phyloP scores from a whole-genome alignment of 2,113 vertebrate species.

The Amblyornis subalaris region DNA sequence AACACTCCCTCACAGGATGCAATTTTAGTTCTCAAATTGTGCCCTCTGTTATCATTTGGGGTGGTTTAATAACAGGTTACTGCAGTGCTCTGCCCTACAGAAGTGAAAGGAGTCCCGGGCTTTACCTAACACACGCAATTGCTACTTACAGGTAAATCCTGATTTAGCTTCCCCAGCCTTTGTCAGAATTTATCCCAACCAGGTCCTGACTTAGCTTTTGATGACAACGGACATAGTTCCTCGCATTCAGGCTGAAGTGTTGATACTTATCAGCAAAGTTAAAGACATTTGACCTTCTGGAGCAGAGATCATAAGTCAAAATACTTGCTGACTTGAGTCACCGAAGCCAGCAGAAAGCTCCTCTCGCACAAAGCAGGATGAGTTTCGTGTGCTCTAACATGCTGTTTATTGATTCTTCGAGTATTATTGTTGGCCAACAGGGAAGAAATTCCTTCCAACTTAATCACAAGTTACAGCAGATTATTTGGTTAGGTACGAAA shows the following conservation, averaged over 20 bases:
- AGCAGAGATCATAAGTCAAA: neutral
- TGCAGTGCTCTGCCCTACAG: neutral
- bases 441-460: slow-evolving; percentile 78
- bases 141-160: neutral
- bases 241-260: neutral
- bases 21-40: neutral
- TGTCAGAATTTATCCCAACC: neutral
- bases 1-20: neutral
- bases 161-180: neutral
- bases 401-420: slow-evolving; percentile 76
- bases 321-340: slow-evolving; percentile 19
- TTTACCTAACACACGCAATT: neutral
- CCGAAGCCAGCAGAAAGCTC: neutral
- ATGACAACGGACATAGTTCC: neutral
- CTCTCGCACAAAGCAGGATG: neutral
- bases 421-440: slow-evolving; percentile 74
- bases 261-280: neutral
- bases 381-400: slow-evolving; percentile 37
- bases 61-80: neutral
- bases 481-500: slow-evolving; percentile 77
- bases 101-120: neutral
- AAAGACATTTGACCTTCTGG: neutral
- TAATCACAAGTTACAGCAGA: slow-evolving; percentile 79
- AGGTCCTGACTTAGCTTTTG: neutral
- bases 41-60: neutral